phyloP scores from a whole-genome alignment of 1,140 invertebrate genomes.

The Diploscapter pachys region DNA sequence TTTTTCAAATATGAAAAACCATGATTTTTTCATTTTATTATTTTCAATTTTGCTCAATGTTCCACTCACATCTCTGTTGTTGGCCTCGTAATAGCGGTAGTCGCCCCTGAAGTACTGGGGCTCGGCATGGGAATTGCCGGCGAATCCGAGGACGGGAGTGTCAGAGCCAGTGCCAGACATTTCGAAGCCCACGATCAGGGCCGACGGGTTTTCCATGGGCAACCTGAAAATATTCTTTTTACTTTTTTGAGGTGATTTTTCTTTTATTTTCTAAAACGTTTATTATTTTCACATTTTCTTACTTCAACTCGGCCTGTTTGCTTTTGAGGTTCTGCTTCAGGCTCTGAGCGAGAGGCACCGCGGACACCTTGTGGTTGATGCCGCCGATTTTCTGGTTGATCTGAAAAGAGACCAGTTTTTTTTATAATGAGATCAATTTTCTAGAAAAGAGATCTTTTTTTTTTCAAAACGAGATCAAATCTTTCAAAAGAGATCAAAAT shows the following conservation, averaged over 20 bases:
- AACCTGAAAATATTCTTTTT: background rate
- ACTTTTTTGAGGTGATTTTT: background rate
- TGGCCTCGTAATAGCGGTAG: slow-evolving; percentile 18
- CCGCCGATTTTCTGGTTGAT: slow-evolving; percentile 29
- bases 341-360: background rate
- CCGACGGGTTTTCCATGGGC: slow-evolving; percentile 1
- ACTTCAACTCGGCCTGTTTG: background rate
- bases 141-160: slow-evolving; percentile 12
- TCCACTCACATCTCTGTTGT: slow-evolving; percentile 1
- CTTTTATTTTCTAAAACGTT: background rate
- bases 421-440: too few relatives aligned
- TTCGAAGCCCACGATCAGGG: slow-evolving; percentile 4
- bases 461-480: too few relatives aligned
- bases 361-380: slow-evolving; percentile 9
- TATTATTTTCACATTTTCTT: background rate
- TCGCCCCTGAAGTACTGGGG: slow-evolving; percentile 31
- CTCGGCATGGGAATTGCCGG: slow-evolving; percentile 15
- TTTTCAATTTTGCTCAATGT: background rate
- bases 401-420: slow-evolving; percentile 13
- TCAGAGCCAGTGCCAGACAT: background rate
- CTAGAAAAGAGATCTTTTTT: too few relatives aligned
- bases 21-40: too few relatives aligned
- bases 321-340: background rate
- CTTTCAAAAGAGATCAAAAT: too few relatives aligned
- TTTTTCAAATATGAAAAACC: too few relatives aligned